Evolutionary conservation across 2,888 invertebrate species (phyloP), one percentile per base, ranked within the genome.

Genomic region (Ophion ventricosus): DNA sequence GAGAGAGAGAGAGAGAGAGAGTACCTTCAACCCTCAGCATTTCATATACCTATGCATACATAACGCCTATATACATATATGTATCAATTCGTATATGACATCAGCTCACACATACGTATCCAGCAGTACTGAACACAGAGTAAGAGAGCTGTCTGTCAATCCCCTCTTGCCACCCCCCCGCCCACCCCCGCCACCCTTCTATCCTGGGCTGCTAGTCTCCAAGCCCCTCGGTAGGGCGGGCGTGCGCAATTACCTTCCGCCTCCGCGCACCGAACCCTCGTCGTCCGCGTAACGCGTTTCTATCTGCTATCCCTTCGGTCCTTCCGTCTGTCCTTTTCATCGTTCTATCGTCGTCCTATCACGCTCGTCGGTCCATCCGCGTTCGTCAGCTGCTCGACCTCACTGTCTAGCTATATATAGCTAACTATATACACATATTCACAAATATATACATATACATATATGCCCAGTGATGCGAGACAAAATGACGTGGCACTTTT

Each of bases 251-350:
- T 95, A 95, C 94, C 94, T 95, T 94, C 94, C 94, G 94, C 94
- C 94, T 94, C 94, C 93, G 93, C 94, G 94, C 94, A 95, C 94
- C 93, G 93, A 94, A 94, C 94, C 94, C 94, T 93, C 93, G 93
- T 85, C 88, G 35, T 73, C 61, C 76, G 73, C 77, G 73, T 79
- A 72, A 81, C 76, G 84, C 81, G 70, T 80, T 85, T 83, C 84
- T 83, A 82, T 82, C 83, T 77, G 75, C 72, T 66, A 81, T 84
- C 75, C 84, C 82, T 85, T 83, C 85, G 67, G 57, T 81, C 75
- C 90, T 83, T 89, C 87, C 83, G 87, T 88, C 88, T 88, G 85
- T 86, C 82, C 86, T 83, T 85, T 89, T 88, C 77, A 74, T 66
- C 78, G 70, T 82, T 72, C 85, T 74, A 67, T 80, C 80, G 75